Evolutionary conservation across 2,113 vertebrate species (phyloP), one percentile per base, ranked within the genome.

Genomic region (Rhinolophus sinicus): DNA sequence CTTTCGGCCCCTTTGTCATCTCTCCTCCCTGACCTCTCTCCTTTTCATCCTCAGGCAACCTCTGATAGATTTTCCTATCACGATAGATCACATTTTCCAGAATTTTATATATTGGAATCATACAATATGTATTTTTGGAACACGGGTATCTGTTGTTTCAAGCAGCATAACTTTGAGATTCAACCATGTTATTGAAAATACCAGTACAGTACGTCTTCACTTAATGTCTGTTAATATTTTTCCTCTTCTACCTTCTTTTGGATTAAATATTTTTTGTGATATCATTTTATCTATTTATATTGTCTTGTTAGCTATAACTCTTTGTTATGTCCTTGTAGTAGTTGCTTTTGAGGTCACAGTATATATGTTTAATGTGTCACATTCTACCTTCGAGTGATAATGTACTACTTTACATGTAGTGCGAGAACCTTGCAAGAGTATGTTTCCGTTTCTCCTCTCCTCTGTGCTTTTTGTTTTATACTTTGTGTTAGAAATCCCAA

Each of bases 281-380:
- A 65, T 6, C 40, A 54, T 47, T 81, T 84, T 91, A 33, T 84
- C 9, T 88, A 3, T 58, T 65, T 83, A 54, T 28, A 40, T 52
- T 60, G 64, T 62, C 92, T 96, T 94, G 85, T 80, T 83, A 95
- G 30, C 56, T 64, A 16, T 47, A 78, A 40, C 47, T 86, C 54
- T 52, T 26, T 81, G 22, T 81, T n/a, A 21, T 14, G 15, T 58
- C 22, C 15, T 92, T 60, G 35, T 30, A 35, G 30, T 60, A 40
- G 22, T 91, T 82, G 65, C 33, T 92, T 92, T 60, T 28, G 65
- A 16, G 12, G 50, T 60, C 40, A 11, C n/a, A 73, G 18, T 69
- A 12, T 44, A 2, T 47, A 60, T 70, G 21, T 72, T 73, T 21
- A 58, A 44, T n/a, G 10, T 56, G 33, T 47, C 15, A 19, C 19